Evolutionary conservation across 2,888 invertebrate species (phyloP).

Genomic region (Diabrotica balteata): DNA sequence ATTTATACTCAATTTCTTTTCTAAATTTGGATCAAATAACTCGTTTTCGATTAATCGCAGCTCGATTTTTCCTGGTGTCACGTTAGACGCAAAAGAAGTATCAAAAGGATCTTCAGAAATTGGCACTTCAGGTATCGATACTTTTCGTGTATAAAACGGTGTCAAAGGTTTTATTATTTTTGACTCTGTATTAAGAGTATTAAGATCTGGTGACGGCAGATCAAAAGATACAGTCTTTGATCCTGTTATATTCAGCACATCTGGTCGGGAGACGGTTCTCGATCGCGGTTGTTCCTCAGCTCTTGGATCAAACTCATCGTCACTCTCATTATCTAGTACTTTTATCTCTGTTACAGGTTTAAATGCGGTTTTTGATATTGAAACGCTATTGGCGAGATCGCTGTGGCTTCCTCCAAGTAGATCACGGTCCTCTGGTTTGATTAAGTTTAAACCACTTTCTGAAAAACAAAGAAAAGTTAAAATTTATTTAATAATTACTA

Average conservation of each 20-base stretch:
- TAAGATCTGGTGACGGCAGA: slow-evolving; percentile 61
- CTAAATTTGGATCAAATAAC: slow-evolving; percentile 53
- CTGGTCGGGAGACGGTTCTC: slow-evolving; percentile 69
- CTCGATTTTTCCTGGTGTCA: slow-evolving; percentile 66
- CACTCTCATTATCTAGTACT: slow-evolving; percentile 58
- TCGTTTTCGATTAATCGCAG: slow-evolving; percentile 66
- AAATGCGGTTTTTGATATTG: neutral
- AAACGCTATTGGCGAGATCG: slow-evolving; percentile 68
- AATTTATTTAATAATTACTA: neutral
- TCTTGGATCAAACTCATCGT: slow-evolving; percentile 85
- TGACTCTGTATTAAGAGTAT: slow-evolving; percentile 25
- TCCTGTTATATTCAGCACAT: slow-evolving; percentile 60
- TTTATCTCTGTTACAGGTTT: neutral
- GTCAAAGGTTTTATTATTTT: slow-evolving; percentile 78
- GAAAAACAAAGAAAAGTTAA: slow-evolving; percentile 46
- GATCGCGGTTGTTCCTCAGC: slow-evolving; percentile 65
- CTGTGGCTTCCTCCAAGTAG: slow-evolving; percentile 79
- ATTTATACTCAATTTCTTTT: slow-evolving; percentile 65
- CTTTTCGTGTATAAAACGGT: slow-evolving; percentile 78
- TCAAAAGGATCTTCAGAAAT: slow-evolving; percentile 71
- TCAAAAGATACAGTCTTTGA: slow-evolving; percentile 67
- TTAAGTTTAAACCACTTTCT: slow-evolving; percentile 61
- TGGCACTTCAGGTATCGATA: slow-evolving; percentile 66
- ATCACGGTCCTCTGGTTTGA: slow-evolving; percentile 66
- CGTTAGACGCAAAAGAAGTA: slow-evolving; percentile 66